These are phyloP conservation scores for Mohoua ochrocephala DNA, from an alignment of 2,113 vertebrate species.

Conservation along the genomic window DNA sequence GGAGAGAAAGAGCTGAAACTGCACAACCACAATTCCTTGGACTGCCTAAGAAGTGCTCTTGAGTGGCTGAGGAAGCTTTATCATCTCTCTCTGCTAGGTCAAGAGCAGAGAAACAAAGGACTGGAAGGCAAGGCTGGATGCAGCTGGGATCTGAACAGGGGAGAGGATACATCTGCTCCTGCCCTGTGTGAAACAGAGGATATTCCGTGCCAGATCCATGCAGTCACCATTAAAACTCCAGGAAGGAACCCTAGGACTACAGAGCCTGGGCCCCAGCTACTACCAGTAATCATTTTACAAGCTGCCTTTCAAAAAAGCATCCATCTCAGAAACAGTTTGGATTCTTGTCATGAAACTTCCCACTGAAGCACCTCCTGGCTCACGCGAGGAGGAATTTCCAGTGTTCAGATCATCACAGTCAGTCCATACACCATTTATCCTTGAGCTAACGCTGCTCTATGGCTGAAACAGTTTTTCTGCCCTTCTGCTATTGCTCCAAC, in stretches of 20 bases:
- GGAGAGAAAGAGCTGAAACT: background rate
- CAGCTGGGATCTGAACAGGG: background rate
- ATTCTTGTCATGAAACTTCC: background rate
- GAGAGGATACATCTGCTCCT: background rate
- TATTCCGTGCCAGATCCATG: background rate
- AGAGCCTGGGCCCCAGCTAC: background rate
- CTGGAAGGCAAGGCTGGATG: background rate
- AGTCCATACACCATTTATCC: background rate
- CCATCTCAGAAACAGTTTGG: background rate
- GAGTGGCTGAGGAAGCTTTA: background rate
- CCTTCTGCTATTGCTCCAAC: background rate
- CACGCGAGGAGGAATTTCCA: background rate
- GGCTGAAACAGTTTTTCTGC: background rate
- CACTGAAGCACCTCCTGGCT: background rate
- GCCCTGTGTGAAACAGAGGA: background rate
- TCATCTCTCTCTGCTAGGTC: background rate
- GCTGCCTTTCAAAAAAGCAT: background rate
- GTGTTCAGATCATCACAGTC: background rate
- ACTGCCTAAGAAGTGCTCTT: background rate
- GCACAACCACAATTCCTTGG: background rate
- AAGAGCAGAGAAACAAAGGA: background rate
- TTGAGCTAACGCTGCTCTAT: background rate
- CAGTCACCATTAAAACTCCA: background rate
- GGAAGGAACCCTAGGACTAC: background rate
- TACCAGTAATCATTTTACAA: background rate